Evolutionary conservation across 1,140 invertebrate species (phyloP).

Genomic region (Dryas iulia): DNA sequence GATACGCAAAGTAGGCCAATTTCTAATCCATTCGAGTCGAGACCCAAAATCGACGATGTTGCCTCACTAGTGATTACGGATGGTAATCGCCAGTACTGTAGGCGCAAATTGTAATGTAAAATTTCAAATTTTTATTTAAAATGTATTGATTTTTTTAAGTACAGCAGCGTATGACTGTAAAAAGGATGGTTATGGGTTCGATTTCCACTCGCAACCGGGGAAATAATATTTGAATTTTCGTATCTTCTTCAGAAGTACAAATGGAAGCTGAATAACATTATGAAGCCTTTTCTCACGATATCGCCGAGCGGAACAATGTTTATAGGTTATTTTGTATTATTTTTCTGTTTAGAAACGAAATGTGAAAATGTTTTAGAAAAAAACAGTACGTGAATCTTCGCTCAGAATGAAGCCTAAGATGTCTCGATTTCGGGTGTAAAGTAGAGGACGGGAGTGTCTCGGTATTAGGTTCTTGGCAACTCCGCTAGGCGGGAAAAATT

Average conservation of each 20-base stretch:
- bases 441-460: too few relatives aligned
- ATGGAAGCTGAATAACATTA: not conserved
- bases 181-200: too few relatives aligned
- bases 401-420: too few relatives aligned
- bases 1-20: slow-evolving; percentile 55
- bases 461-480: too few relatives aligned
- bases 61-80: slow-evolving; percentile 26
- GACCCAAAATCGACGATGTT: slow-evolving; percentile 43
- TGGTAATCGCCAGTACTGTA: slow-evolving; percentile 8
- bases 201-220: too few relatives aligned
- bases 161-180: too few relatives aligned
- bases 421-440: too few relatives aligned
- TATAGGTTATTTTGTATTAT: not conserved
- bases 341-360: not conserved
- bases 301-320: not conserved
- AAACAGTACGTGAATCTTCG: too few relatives aligned
- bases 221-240: slow-evolving; percentile 21
- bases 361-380: not conserved
- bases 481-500: too few relatives aligned
- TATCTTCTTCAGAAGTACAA: not conserved
- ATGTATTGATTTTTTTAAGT: too few relatives aligned
- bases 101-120: slow-evolving; percentile 12
- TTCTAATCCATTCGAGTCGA: slow-evolving; percentile 61
- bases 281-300: not conserved
- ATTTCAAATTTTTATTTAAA: slow-evolving; percentile 14